Percentiles rank a stretch among this genome's conserved stretches.
Evolutionary conservation across 2,797 vertebrate species (phyloP).

Genomic region (Delichon dasypus): DNA sequence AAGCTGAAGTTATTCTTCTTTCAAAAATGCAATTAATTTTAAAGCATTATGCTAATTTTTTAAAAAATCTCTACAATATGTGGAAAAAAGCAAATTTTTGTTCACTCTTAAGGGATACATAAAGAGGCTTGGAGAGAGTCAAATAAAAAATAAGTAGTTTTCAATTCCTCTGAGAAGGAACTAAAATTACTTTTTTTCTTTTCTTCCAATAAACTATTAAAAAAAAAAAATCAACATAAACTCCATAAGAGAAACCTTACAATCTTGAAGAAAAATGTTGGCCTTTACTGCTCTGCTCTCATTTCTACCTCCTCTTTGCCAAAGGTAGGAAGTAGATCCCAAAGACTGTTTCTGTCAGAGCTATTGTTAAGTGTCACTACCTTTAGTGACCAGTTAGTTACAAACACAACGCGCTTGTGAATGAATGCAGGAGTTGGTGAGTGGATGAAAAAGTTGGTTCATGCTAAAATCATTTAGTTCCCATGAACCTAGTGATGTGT

Average conservation of each 20-base stretch:
- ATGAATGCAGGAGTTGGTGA: background rate
- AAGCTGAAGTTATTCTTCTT: background rate
- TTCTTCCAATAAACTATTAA: background rate
- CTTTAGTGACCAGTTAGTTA: background rate
- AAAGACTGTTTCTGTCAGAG: background rate
- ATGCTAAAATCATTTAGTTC: background rate
- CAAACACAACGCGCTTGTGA: background rate
- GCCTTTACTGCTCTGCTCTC: background rate
- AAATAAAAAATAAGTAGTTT: background rate
- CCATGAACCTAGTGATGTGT: background rate
- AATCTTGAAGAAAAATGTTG: background rate
- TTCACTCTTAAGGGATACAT: background rate
- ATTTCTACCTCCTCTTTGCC: background rate
- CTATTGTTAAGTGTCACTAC: background rate
- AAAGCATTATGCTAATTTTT: background rate
- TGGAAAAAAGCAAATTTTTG: background rate
- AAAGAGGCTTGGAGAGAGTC: background rate
- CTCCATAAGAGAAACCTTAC: background rate
- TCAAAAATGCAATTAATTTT: constrained; percentile 42
- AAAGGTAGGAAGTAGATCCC: background rate
- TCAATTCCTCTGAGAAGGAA: background rate
- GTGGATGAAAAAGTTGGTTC: background rate
- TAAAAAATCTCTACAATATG: background rate
- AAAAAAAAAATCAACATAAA: background rate
- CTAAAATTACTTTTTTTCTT: background rate